phyloP scores from a whole-genome alignment of 2,888 invertebrate genomes.

The Drosophila longiperda region DNA sequence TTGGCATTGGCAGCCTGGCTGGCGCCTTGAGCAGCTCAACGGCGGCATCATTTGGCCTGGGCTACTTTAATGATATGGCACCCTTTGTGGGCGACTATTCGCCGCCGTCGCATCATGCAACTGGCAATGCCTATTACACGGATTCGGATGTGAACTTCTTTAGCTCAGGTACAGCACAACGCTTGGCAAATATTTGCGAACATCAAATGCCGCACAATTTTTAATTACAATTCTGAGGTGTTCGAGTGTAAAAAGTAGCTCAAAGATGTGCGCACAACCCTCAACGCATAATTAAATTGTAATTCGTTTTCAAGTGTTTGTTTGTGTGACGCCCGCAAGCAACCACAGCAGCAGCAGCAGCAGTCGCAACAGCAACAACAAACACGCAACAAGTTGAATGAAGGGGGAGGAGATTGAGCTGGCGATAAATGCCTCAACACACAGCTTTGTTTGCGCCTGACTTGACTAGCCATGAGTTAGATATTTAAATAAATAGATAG shows the following conservation, averaged over 20 bases:
- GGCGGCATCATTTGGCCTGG: slow-evolving; percentile 81
- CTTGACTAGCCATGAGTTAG: slow-evolving; percentile 24
- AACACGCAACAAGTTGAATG: slow-evolving; percentile 72
- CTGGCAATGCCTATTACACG: slow-evolving; percentile 82
- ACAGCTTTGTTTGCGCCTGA: slow-evolving; percentile 44
- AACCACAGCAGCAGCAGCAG: slow-evolving; percentile 25
- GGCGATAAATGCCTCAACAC: slow-evolving; percentile 58
- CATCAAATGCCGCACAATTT: slow-evolving; percentile 70
- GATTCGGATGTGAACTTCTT: slow-evolving; percentile 85
- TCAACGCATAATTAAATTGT: slow-evolving; percentile 80
- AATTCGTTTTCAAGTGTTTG: slow-evolving; percentile 78
- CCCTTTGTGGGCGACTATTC: slow-evolving; percentile 83
- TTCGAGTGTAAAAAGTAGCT: slow-evolving; percentile 65
- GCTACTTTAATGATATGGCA: slow-evolving; percentile 82
- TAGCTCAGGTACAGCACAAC: slow-evolving; percentile 81
- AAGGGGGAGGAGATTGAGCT: slow-evolving; percentile 42
- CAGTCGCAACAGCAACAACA: slow-evolving; percentile 22
- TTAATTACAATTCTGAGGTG: slow-evolving; percentile 73
- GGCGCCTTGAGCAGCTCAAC: slow-evolving; percentile 74
- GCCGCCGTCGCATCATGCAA: slow-evolving; percentile 50
- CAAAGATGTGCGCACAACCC: slow-evolving; percentile 62
- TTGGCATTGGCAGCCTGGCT: slow-evolving; percentile 47
- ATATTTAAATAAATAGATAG: slow-evolving; percentile 10
- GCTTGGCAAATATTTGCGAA: slow-evolving; percentile 74
- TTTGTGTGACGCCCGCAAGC: slow-evolving; percentile 54